A percentile compares a stretch with the other conserved stretches of the same genome.
phyloP scores from a whole-genome alignment of 2,797 vertebrate genomes.

The Nasua narica region DNA sequence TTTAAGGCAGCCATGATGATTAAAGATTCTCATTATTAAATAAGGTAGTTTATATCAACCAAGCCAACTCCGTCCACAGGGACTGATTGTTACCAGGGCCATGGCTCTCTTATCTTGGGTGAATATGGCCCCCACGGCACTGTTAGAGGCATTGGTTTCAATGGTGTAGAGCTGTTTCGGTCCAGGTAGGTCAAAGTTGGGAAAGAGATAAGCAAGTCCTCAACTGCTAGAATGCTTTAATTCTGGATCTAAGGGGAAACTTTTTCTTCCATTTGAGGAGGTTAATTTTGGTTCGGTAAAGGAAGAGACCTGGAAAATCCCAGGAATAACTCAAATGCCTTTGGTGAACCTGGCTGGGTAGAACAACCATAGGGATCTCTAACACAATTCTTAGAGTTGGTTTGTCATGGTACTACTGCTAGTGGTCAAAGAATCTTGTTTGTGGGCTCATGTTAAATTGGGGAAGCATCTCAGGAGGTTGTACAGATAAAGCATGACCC shows the following conservation, averaged over 20 bases:
- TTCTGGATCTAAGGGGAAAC: neutral
- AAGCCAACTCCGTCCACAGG: neutral
- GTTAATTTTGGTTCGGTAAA: slow-evolving; percentile 1
- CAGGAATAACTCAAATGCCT: neutral
- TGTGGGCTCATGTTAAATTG: neutral
- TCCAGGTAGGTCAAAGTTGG: neutral
- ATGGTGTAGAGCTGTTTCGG: neutral
- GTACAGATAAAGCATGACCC: neutral
- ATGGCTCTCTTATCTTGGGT: neutral
- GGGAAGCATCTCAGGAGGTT: neutral
- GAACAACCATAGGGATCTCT: neutral
- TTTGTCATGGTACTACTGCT: neutral
- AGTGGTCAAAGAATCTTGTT: neutral
- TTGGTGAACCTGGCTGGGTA: neutral
- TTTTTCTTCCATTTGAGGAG: neutral
- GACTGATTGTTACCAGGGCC: neutral
- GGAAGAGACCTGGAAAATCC: neutral
- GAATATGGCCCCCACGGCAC: neutral
- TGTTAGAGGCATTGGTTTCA: neutral
- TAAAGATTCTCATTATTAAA: neutral
- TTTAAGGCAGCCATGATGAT: neutral
- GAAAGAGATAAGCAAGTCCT: neutral
- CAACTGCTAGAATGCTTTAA: neutral
- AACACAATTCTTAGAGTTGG: neutral
- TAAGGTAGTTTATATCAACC: neutral